These are phyloP conservation scores for Cynaeus angustus DNA, from an alignment of 2,888 invertebrate genomes.

Conservation along the genomic window DNA sequence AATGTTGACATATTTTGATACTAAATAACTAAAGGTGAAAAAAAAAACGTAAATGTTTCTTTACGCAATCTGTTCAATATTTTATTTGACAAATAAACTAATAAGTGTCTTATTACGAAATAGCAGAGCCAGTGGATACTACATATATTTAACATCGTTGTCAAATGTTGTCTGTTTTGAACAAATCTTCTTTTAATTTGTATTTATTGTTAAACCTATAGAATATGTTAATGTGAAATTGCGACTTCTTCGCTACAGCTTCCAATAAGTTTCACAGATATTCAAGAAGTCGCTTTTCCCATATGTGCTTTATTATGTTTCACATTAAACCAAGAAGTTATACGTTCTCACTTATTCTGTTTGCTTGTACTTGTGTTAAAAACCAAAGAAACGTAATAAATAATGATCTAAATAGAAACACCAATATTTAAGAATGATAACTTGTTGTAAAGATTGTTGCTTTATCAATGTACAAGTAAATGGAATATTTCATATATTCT, in stretches of 20 bases:
- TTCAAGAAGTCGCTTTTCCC: constrained; percentile 32
- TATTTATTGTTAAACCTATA: constrained; percentile 36
- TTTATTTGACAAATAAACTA: constrained; percentile 59
- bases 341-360: constrained; percentile 48
- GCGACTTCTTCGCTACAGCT: constrained; percentile 28
- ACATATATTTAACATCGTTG: constrained; percentile 55
- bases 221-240: constrained; percentile 40
- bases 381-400: constrained; percentile 45
- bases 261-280: not conserved
- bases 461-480: constrained; percentile 53
- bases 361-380: constrained; percentile 53
- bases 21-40: constrained; percentile 64
- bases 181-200: constrained; percentile 48
- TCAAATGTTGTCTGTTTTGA: constrained; percentile 58
- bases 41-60: constrained; percentile 51
- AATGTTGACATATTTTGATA: constrained; percentile 71
- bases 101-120: constrained; percentile 63
- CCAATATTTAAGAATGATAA: constrained; percentile 53
- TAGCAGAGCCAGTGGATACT: constrained; percentile 51
- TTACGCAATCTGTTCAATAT: constrained; percentile 53
- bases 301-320: constrained; percentile 44
- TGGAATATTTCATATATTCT: constrained; percentile 52
- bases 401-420: constrained; percentile 53
- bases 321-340: constrained; percentile 26
- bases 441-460: constrained; percentile 52